Evolutionary conservation across 2,113 vertebrate genomes (phyloP).

Genomic region (Rissa tridactyla): DNA sequence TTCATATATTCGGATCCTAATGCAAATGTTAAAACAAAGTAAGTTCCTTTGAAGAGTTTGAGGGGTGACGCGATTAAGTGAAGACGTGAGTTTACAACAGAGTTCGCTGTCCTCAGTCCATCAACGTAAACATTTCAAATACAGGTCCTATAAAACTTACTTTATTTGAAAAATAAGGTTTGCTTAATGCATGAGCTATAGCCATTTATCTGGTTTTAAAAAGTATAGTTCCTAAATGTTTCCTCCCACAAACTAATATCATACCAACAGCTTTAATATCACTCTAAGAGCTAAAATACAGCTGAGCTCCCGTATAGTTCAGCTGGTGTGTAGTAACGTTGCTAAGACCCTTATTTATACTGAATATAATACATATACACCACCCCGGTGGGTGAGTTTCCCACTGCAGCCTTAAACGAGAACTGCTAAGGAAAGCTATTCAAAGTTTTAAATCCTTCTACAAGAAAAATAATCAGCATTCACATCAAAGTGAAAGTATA

Average conservation of each 20-base stretch:
- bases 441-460: not conserved
- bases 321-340: rapidly evolving
- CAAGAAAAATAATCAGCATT: not conserved
- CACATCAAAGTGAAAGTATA: not conserved
- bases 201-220: not conserved
- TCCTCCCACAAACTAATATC: not conserved
- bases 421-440: not conserved
- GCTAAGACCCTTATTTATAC: not conserved
- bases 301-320: not conserved
- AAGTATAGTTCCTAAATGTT: not conserved
- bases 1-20: not conserved
- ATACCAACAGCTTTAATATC: not conserved
- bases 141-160: not conserved
- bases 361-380: not conserved
- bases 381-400: not conserved
- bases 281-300: not conserved
- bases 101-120: not conserved
- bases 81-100: not conserved
- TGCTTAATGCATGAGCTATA: not conserved
- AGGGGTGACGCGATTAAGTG: not conserved
- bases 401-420: not conserved
- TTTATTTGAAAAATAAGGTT: not conserved
- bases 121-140: not conserved
- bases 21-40: not conserved
- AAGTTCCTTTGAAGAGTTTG: not conserved